Percentiles rank a stretch among this genome's conserved stretches.
Evolutionary conservation across 1,140 invertebrate species (phyloP).

Genomic region (Euura saliciscinereae): DNA sequence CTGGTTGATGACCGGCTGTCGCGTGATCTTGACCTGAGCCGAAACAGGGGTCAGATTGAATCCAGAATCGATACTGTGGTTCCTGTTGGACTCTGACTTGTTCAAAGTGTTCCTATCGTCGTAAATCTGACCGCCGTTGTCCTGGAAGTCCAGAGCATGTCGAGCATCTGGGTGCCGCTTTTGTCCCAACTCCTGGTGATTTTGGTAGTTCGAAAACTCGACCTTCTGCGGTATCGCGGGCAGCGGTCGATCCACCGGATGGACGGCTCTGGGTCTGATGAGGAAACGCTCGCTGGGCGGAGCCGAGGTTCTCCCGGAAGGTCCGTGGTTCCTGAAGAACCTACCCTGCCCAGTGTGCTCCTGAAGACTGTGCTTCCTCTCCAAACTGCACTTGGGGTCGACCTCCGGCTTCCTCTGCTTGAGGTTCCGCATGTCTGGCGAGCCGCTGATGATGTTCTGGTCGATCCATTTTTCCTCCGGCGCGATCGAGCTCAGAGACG

Average conservation of each 20-base stretch:
- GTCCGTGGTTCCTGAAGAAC: conserved; percentile 47
- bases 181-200: conserved; percentile 32
- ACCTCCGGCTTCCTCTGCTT: conserved; percentile 33
- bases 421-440: conserved; percentile 36
- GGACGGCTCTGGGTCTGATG: conserved; percentile 42
- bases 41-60: conserved; percentile 39
- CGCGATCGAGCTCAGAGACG: conserved; percentile 41
- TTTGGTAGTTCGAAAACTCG: conserved; percentile 44
- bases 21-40: conserved; percentile 40
- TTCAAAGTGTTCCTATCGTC: conserved; percentile 31
- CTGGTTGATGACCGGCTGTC: conserved; percentile 36
- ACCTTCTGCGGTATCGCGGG: conserved; percentile 50
- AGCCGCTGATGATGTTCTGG: conserved; percentile 38
- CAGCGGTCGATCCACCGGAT: conserved; percentile 48
- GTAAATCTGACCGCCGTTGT: conserved; percentile 22
- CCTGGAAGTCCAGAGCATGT: neutral
- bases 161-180: conserved; percentile 28
- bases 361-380: conserved; percentile 54
- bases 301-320: conserved; percentile 51
- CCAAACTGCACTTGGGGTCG: conserved; percentile 38
- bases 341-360: conserved; percentile 38
- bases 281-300: conserved; percentile 48
- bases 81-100: conserved; percentile 26
- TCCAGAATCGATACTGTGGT: conserved; percentile 30
- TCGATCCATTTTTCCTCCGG: conserved; percentile 46